These are phyloP conservation scores for Aradophagus sp. DNA, from an alignment of 1,140 invertebrate genomes.

Conservation along the genomic window DNA sequence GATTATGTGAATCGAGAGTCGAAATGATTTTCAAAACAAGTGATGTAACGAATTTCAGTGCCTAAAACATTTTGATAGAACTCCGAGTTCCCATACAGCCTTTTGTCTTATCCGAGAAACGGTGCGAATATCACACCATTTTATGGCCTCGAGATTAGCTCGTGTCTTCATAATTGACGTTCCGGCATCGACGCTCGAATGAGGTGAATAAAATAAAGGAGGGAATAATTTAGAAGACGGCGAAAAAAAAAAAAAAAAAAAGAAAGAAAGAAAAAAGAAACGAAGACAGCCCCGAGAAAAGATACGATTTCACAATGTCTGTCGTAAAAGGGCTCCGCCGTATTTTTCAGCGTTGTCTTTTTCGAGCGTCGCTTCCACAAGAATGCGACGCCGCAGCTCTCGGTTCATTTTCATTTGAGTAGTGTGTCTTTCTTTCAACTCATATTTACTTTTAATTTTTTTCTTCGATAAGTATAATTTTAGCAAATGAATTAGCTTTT, in stretches of 20 bases:
- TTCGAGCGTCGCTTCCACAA: slow-evolving; percentile 34
- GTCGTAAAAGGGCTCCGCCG: slow-evolving; percentile 52
- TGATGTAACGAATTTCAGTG: slow-evolving; percentile 26
- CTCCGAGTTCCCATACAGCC: slow-evolving; percentile 55
- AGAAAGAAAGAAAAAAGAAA: slow-evolving; percentile 44
- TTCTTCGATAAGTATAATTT: too few species aligned
- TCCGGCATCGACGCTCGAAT: slow-evolving; percentile 57
- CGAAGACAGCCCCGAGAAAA: slow-evolving; percentile 49
- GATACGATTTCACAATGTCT: slow-evolving; percentile 55
- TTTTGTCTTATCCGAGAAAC: slow-evolving; percentile 67
- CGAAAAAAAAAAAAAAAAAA: slow-evolving; percentile 38
- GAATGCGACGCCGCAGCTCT: slow-evolving; percentile 31
- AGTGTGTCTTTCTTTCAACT: neutral
- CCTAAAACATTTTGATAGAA: slow-evolving; percentile 18
- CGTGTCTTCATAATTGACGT: slow-evolving; percentile 61
- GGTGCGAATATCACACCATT: slow-evolving; percentile 70
- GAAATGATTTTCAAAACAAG: too few species aligned
- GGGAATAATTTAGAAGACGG: slow-evolving; percentile 53
- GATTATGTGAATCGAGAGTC: too few species aligned
- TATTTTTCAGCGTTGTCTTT: slow-evolving; percentile 50
- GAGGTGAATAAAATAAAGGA: slow-evolving; percentile 57
- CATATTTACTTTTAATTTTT: too few species aligned
- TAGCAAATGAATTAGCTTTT: too few species aligned
- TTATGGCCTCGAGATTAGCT: slow-evolving; percentile 65
- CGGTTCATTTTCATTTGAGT: slow-evolving; percentile 46